phyloP scores from a whole-genome alignment of 2,888 invertebrate species.

The Megaustenia siamemsis region DNA sequence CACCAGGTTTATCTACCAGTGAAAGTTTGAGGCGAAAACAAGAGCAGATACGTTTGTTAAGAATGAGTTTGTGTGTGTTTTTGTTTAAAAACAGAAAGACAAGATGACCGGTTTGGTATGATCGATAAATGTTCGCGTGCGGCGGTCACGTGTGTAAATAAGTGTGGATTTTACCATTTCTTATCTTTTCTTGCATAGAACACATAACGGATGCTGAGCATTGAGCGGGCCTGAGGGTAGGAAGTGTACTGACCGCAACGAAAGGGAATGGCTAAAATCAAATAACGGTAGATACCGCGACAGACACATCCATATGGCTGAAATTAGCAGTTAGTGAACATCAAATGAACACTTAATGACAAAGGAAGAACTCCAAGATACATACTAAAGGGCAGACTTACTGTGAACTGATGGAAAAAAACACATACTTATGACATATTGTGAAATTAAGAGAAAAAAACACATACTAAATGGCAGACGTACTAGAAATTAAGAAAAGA shows the following conservation, averaged over 20 bases:
- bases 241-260: neutral
- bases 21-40: too few relatives aligned
- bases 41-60: too few relatives aligned
- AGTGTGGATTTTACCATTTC: neutral
- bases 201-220: neutral
- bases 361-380: neutral
- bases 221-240: neutral
- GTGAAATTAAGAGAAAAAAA: neutral
- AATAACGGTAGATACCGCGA: too few relatives aligned
- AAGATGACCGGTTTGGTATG: slow-evolving; percentile 4
- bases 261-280: neutral
- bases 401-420: neutral
- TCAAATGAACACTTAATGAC: neutral
- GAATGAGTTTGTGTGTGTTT: too few relatives aligned
- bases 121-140: slow-evolving; percentile 31
- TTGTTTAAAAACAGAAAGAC: neutral
- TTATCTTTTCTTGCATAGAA: neutral
- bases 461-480: too few relatives aligned
- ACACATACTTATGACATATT: neutral
- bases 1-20: too few relatives aligned
- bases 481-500: too few relatives aligned
- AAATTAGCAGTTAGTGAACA: neutral
- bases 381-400: neutral
- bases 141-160: slow-evolving; percentile 30
- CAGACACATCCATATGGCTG: too few relatives aligned